A percentile compares a stretch with the other conserved stretches of the same genome.
These are phyloP conservation scores for Scalopus aquaticus DNA, from an alignment of 2,113 vertebrate species.

Conservation along the genomic window DNA sequence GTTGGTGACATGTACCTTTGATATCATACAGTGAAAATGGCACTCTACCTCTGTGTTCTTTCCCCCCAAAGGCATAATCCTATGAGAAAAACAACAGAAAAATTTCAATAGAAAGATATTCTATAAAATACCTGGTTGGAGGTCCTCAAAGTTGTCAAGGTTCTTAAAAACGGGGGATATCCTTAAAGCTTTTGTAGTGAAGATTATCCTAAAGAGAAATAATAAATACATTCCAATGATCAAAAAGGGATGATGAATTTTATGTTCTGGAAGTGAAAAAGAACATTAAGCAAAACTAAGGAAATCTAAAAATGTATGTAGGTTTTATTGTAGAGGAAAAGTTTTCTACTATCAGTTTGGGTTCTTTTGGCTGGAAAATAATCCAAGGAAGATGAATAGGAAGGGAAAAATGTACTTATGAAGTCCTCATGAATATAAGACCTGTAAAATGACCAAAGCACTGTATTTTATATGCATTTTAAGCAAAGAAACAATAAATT, in stretches of 20 bases:
- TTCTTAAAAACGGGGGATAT: background rate
- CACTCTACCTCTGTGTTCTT: background rate
- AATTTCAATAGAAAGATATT: background rate
- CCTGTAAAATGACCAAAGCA: background rate
- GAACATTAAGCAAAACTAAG: background rate
- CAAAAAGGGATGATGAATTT: background rate
- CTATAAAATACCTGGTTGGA: background rate
- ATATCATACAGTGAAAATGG: background rate
- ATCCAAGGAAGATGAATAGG: background rate
- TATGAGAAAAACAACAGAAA: background rate
- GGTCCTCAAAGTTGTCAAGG: background rate
- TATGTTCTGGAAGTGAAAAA: background rate
- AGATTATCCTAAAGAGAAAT: background rate
- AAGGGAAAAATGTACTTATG: background rate
- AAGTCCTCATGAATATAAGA: background rate
- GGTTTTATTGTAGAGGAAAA: background rate
- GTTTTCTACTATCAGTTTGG: background rate
- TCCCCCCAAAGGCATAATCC: background rate
- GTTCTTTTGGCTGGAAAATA: background rate
- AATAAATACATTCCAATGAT: background rate
- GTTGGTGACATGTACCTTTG: background rate
- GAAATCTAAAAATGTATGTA: background rate
- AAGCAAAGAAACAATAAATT: background rate
- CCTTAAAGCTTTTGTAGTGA: background rate
- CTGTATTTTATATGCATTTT: background rate